Evolutionary conservation across 2,797 vertebrate species (phyloP).

Genomic region (Thaleichthys pacificus): DNA sequence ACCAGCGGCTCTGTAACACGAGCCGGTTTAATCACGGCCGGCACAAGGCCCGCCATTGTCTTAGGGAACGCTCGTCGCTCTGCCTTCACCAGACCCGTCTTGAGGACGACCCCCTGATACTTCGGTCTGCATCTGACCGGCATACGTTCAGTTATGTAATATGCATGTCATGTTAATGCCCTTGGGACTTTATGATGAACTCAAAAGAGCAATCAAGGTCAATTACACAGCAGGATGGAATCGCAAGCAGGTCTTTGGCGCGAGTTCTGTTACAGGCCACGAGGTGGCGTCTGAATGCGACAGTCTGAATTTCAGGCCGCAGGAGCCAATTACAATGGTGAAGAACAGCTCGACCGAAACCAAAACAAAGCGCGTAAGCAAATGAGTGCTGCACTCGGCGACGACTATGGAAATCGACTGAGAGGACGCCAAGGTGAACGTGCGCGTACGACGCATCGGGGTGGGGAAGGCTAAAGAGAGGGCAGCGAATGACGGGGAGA

Average conservation of each 20-base stretch:
- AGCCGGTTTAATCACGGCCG: conserved; percentile 36
- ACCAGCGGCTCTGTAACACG: conserved; percentile 45
- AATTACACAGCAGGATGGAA: neutral
- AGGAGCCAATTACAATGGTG: neutral
- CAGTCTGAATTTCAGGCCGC: neutral
- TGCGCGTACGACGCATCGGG: neutral
- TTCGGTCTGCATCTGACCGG: neutral
- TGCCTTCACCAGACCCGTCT: conserved; percentile 15
- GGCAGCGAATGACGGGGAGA: neutral
- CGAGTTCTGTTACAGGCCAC: conserved; percentile 1
- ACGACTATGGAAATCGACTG: too few relatives aligned
- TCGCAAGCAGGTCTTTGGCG: neutral
- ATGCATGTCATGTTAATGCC: neutral
- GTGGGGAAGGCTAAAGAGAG: neutral
- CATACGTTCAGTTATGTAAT: conserved; percentile 23
- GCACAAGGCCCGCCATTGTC: conserved; percentile 56
- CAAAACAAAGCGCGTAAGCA: neutral
- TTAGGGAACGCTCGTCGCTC: neutral
- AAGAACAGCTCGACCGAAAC: neutral
- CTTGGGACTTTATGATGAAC: neutral
- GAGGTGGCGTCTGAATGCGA: neutral
- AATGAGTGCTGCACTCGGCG: neutral
- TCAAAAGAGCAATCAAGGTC: neutral
- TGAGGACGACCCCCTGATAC: conserved; percentile 27
- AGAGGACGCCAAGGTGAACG: neutral